phyloP scores from a whole-genome alignment of 2,797 vertebrate genomes.

The Anolis apletophallus region DNA sequence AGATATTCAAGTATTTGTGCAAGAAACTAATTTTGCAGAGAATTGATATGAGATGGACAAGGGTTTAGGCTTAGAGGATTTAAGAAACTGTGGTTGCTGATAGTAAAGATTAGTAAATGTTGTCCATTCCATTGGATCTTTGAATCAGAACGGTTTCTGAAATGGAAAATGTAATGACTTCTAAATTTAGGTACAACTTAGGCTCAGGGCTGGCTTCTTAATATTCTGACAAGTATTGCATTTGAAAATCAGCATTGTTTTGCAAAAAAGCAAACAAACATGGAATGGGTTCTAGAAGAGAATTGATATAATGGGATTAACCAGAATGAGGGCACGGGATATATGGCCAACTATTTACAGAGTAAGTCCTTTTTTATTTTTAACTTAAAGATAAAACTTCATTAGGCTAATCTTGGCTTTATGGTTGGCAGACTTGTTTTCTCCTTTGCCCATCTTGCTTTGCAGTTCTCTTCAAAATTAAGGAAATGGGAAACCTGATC shows the following conservation, averaged over 20 bases:
- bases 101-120: neutral
- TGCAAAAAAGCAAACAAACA: neutral
- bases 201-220: neutral
- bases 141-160: neutral
- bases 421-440: conserved; percentile 40
- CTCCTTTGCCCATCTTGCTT: conserved; percentile 20
- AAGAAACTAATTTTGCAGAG: conserved; percentile 28
- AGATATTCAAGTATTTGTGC: conserved; percentile 1
- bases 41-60: neutral
- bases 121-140: neutral
- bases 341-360: conserved; percentile 53
- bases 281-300: conserved; percentile 33
- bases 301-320: conserved; percentile 56
- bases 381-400: conserved; percentile 55
- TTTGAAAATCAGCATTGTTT: neutral
- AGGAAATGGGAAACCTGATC: neutral
- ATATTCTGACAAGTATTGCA: neutral
- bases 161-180: neutral
- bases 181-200: neutral
- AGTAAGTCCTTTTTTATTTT: conserved; percentile 58
- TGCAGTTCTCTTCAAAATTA: neutral
- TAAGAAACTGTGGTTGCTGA: neutral
- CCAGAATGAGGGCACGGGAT: conserved; percentile 49
- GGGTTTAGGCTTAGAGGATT: neutral
- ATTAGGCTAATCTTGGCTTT: conserved; percentile 47